Conservation (phyloP, 2,888 invertebrate species). For the Clunio marinus region DNA sequence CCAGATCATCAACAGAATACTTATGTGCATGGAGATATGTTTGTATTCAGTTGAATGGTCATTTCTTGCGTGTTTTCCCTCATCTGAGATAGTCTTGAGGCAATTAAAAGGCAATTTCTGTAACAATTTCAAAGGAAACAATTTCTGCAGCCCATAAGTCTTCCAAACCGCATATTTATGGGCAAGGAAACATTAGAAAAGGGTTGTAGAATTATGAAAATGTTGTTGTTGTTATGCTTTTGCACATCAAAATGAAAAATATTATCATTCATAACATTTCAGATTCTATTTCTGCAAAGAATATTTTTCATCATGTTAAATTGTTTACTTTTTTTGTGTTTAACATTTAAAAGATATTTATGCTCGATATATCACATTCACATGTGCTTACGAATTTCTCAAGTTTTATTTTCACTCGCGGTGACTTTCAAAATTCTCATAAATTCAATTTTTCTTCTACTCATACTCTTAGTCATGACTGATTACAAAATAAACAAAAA, state of each 20-base stretch:
- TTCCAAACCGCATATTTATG: not conserved
- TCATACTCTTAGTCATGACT: no score
- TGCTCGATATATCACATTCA: no score
- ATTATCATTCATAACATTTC: not conserved
- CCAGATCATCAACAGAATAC: not conserved
- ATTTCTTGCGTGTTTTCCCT: not conserved
- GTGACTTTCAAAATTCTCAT: not conserved
- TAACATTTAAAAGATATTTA: no score
- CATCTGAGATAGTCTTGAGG: not conserved
- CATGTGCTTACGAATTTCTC: not conserved
- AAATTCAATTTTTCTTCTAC: not conserved
- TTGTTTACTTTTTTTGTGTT: no score
- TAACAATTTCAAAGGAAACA: not conserved
- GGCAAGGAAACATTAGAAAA: not conserved
- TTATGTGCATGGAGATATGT: not conserved
- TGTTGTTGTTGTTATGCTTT: no score
- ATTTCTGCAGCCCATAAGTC: no score
- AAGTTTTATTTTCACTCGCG: not conserved
- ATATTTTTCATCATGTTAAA: no score
- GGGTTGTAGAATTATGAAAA: not conserved
- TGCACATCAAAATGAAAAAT: not conserved
- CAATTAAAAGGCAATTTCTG: slow-evolving; percentile 23
- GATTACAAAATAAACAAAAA: not conserved
- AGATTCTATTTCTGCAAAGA: no score
- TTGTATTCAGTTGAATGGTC: not conserved